phyloP scores from a whole-genome alignment of 2,113 vertebrate species.

The Sprattus sprattus region DNA sequence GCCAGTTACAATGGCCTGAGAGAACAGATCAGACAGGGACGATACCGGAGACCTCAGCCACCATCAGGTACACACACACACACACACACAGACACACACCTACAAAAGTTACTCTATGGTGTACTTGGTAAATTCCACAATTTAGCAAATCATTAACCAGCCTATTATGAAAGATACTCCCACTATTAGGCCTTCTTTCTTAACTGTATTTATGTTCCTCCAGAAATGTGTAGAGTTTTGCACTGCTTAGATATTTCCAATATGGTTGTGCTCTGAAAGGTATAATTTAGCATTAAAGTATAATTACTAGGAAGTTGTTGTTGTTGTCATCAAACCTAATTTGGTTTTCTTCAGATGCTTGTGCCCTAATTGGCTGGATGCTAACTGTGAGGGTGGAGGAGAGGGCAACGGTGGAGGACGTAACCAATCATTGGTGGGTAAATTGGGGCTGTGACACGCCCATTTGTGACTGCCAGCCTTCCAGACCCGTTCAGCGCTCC shows the following conservation, averaged over 20 bases:
- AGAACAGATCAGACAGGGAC: constrained; percentile 72
- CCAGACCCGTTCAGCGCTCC: constrained; percentile 30
- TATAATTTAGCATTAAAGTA: neutral
- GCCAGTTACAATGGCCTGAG: constrained; percentile 65
- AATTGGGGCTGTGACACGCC: constrained; percentile 73
- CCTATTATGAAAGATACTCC: too few relatives aligned
- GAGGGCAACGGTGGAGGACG: constrained; percentile 75
- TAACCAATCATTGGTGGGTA: constrained; percentile 80
- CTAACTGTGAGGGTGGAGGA: constrained; percentile 67
- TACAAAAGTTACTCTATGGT: neutral
- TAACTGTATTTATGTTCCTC: too few relatives aligned
- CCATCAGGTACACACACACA: constrained; percentile 65
- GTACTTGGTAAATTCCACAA: neutral
- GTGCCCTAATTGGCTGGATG: constrained; percentile 76
- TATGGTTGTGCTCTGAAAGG: neutral
- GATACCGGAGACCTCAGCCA: constrained; percentile 68
- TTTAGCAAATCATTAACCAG: neutral
- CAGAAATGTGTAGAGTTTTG: too few relatives aligned
- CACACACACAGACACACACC: neutral
- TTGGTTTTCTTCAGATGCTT: constrained; percentile 64
- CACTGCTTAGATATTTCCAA: too few relatives aligned
- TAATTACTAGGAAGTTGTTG: neutral
- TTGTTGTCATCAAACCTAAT: neutral
- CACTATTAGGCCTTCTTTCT: too few relatives aligned
- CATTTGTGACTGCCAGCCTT: constrained; percentile 72